Percentiles rank a stretch among this genome's conserved stretches.
Conservation (phyloP, 1,140 invertebrate genomes). For the Drosophila pruinosa region DNA sequence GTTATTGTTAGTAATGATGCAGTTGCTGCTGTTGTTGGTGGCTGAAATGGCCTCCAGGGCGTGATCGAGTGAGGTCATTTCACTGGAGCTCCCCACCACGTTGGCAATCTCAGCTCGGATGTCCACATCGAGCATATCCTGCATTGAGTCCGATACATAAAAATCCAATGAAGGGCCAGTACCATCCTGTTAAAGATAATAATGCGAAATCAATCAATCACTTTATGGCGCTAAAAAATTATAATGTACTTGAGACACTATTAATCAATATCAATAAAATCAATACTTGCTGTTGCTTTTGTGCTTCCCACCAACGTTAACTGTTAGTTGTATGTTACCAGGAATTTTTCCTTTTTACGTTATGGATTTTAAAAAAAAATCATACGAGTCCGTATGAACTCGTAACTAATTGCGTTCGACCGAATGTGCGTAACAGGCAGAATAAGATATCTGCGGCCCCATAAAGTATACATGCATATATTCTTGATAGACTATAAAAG, state of each 20-base stretch:
- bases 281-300: too few species aligned
- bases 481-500: too few species aligned
- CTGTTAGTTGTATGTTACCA: constrained; percentile 31
- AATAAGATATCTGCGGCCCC: too few species aligned
- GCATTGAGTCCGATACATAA: constrained; percentile 87
- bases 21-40: constrained; percentile 49
- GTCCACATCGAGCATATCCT: constrained; percentile 91
- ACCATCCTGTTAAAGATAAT: constrained; percentile 82
- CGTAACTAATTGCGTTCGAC: too few species aligned
- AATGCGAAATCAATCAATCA: neutral
- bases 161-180: constrained; percentile 85
- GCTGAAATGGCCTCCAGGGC: constrained; percentile 69
- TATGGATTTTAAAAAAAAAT: too few species aligned
- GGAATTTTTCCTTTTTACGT: constrained; percentile 67
- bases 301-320: too few species aligned
- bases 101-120: constrained; percentile 92
- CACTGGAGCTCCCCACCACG: constrained; percentile 87
- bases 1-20: constrained; percentile 31
- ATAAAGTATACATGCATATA: too few species aligned
- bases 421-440: too few species aligned
- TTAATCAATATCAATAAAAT: neutral
- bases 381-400: too few species aligned
- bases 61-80: constrained; percentile 83
- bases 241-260: too few species aligned
- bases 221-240: too few species aligned